Conservation (phyloP, 2,797 vertebrate species). For the Lateolabrax maculatus region DNA sequence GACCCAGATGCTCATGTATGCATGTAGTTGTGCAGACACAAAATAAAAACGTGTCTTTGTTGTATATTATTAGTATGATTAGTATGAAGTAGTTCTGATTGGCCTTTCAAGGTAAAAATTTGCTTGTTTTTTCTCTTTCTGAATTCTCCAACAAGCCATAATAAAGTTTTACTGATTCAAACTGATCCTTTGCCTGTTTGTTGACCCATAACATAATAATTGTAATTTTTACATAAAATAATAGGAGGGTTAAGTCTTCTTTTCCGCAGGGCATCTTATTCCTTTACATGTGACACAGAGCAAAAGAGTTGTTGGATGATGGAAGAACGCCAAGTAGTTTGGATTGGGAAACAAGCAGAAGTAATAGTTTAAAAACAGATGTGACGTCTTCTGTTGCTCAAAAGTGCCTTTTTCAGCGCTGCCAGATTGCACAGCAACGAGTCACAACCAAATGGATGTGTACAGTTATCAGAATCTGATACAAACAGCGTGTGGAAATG, state of each 20-base stretch:
- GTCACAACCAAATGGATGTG: slow-evolving; percentile 27
- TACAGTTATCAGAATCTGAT: slow-evolving; percentile 56
- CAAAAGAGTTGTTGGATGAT: not conserved
- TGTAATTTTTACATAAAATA: not conserved
- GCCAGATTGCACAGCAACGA: slow-evolving; percentile 8
- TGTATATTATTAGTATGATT: not conserved
- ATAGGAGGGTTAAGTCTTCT: not conserved
- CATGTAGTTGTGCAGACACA: not conserved
- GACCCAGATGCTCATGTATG: not conserved
- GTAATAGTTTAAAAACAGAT: slow-evolving; percentile 33
- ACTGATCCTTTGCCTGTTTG: not conserved
- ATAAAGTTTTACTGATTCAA: not conserved
- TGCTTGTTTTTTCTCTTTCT: not conserved
- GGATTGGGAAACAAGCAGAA: slow-evolving; percentile 9
- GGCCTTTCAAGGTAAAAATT: not conserved
- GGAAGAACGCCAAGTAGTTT: not conserved
- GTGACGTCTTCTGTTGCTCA: slow-evolving; percentile 30
- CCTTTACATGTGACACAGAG: not conserved
- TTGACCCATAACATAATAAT: not conserved
- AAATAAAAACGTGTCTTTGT: not conserved
- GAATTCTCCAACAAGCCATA: not conserved
- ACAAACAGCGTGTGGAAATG: slow-evolving; percentile 28
- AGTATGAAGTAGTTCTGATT: not conserved
- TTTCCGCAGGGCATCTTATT: not conserved
- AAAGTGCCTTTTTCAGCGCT: not conserved